Conservation (phyloP, 2,888 invertebrate species). For the Vannuccia rotundouncinata region DNA sequence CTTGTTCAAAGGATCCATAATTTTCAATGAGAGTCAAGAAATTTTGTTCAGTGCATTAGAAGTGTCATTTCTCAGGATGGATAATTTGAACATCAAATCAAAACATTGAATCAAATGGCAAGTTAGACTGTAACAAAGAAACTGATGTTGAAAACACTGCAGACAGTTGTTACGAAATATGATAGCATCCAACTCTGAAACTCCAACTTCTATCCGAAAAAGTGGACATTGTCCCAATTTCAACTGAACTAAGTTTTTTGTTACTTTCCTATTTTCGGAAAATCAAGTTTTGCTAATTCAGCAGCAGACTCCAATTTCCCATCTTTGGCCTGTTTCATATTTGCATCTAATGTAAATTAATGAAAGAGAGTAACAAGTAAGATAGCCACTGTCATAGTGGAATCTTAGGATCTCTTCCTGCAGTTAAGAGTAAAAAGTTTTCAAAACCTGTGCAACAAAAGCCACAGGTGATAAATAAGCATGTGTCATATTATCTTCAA, state of each 20-base stretch:
- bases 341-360: neutral
- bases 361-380: too few species aligned
- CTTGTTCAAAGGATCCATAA: neutral
- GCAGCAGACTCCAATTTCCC: neutral
- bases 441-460: neutral
- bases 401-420: too few species aligned
- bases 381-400: too few species aligned
- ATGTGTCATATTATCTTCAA: neutral
- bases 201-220: too few species aligned
- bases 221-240: neutral
- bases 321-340: neutral
- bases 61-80: neutral
- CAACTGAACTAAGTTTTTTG: neutral
- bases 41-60: neutral
- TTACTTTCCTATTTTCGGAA: neutral
- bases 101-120: neutral
- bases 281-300: neutral
- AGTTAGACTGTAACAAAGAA: neutral
- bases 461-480: neutral
- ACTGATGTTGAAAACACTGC: slow-evolving; percentile 4
- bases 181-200: neutral
- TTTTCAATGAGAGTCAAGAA: too few species aligned
- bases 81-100: neutral
- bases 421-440: neutral
- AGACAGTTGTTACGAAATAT: neutral